Conservation (phyloP, 2,113 vertebrate genomes). For the Oxygymnocypris stewartii region DNA sequence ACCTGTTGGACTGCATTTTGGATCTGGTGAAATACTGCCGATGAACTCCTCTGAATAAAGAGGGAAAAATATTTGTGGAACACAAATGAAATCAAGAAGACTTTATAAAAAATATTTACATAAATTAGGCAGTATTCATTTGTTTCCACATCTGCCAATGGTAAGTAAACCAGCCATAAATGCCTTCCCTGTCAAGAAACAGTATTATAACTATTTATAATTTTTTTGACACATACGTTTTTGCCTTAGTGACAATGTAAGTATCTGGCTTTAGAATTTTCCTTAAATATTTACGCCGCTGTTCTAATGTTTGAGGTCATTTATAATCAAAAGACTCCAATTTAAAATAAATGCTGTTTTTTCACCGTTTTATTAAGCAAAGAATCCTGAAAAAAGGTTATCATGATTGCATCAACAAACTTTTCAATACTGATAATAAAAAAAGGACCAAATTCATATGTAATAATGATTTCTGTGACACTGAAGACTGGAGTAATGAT, state of each 20-base stretch:
- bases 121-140: background rate
- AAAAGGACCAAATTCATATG: background rate
- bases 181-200: background rate
- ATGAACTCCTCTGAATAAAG: conserved; percentile 35
- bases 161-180: background rate
- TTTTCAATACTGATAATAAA: background rate
- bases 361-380: background rate
- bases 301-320: background rate
- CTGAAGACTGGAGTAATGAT: background rate
- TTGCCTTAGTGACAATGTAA: background rate
- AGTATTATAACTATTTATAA: background rate
- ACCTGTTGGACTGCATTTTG: conserved; percentile 38
- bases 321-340: background rate
- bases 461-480: background rate
- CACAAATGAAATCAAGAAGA: background rate
- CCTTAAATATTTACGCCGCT: background rate
- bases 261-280: background rate
- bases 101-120: background rate
- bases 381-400: conserved; percentile 2
- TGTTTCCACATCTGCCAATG: background rate
- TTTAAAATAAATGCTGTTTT: background rate
- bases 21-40: conserved; percentile 50
- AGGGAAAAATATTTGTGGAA: background rate
- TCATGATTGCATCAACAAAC: background rate
- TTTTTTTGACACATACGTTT: background rate